phyloP scores from a whole-genome alignment of 2,797 vertebrate species.

The Scleropages formosus region DNA sequence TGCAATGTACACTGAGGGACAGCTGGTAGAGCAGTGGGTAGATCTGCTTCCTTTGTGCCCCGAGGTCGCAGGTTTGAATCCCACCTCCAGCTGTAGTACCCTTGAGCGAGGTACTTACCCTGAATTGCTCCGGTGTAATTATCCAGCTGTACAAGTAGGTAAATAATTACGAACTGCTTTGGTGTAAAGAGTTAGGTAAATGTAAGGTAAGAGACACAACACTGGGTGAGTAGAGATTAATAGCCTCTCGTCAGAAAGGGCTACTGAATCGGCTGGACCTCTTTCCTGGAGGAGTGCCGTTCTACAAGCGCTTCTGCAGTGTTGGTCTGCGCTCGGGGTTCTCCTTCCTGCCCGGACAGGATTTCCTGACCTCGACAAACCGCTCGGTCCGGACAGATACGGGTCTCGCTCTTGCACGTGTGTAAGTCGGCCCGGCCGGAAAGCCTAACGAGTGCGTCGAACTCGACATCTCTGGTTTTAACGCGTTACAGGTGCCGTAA shows the following conservation, averaged over 20 bases:
- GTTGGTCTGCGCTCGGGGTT: slow-evolving; percentile 34
- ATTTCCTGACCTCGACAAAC: slow-evolving; percentile 74
- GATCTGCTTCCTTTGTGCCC: too few species aligned
- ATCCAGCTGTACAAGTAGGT: too few species aligned
- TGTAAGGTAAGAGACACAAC: background rate
- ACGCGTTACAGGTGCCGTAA: slow-evolving; percentile 60
- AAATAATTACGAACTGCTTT: too few species aligned
- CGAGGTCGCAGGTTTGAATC: too few species aligned
- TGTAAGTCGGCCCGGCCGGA: slow-evolving; percentile 54
- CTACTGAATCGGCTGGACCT: background rate
- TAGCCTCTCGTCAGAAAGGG: background rate
- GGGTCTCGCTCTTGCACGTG: slow-evolving; percentile 58
- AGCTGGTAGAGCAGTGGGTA: too few species aligned
- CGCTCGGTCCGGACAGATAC: slow-evolving; percentile 57
- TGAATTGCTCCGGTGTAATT: too few species aligned
- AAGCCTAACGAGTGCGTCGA: slow-evolving; percentile 61
- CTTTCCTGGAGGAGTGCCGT: background rate
- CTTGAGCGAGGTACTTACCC: too few species aligned
- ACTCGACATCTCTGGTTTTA: slow-evolving; percentile 57
- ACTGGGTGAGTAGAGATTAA: background rate
- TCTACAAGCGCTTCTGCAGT: slow-evolving; percentile 11
- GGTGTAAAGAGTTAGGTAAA: too few species aligned
- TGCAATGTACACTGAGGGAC: too few species aligned
- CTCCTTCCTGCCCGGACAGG: slow-evolving; percentile 65
- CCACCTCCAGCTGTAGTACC: too few species aligned